Conservation (phyloP, 2,888 invertebrate genomes). For the Congeria kusceri region DNA sequence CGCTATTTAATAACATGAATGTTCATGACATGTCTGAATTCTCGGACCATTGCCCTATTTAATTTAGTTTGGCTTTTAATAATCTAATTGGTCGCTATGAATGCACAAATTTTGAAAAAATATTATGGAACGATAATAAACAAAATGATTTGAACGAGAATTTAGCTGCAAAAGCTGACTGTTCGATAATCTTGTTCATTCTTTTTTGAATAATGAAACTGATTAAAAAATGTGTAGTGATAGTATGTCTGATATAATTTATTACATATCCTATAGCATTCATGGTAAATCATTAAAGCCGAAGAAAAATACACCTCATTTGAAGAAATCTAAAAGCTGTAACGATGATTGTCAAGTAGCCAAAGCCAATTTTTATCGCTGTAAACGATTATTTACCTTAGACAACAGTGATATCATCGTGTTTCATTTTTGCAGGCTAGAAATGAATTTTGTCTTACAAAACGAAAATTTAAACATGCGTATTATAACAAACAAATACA, state of each 20-base stretch:
- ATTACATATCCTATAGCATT: background rate
- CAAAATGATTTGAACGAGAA: background rate
- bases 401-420: background rate
- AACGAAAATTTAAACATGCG: constrained; percentile 1
- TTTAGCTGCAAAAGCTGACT: background rate
- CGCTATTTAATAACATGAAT: background rate
- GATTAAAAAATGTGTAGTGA: constrained; percentile 9
- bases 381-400: background rate
- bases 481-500: constrained; percentile 7
- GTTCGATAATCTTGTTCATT: constrained; percentile 1
- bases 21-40: constrained; percentile 6
- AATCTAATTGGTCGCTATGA: background rate
- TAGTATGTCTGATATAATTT: background rate
- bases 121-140: constrained; percentile 1
- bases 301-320: background rate
- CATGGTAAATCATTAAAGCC: background rate
- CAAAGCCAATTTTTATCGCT: background rate
- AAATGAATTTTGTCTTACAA: background rate
- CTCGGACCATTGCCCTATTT: constrained; percentile 3
- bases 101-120: background rate
- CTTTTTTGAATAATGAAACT: background rate
- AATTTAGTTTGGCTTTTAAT: background rate
- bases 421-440: constrained; percentile 6
- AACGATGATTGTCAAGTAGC: constrained; percentile 1
- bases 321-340: constrained; percentile 6